These are phyloP conservation scores for Phylloscopus trochilus DNA, from an alignment of 2,113 vertebrate species.

Conservation along the genomic window DNA sequence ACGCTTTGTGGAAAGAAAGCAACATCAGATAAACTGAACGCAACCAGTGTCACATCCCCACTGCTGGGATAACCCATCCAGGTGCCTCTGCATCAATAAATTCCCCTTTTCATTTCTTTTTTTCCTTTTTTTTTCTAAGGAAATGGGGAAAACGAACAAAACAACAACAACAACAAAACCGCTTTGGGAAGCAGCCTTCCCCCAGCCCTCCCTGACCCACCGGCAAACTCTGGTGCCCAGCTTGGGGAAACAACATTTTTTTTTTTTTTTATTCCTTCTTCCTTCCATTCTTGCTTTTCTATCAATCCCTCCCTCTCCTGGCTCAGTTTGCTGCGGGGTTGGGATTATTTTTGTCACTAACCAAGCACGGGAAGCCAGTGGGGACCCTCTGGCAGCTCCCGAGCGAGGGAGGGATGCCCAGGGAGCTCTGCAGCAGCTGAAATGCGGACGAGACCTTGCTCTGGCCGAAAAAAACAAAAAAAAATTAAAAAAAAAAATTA, in stretches of 20 bases:
- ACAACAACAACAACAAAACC: neutral
- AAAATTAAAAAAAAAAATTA: too few species aligned
- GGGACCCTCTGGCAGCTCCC: neutral
- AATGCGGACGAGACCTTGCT: slow-evolving; percentile 58
- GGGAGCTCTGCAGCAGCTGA: slow-evolving; percentile 65
- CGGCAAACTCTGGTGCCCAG: neutral
- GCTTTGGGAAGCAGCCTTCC: neutral
- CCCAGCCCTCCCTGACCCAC: neutral
- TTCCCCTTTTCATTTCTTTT: neutral
- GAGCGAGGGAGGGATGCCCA: neutral
- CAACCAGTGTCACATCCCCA: neutral
- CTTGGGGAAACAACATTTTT: neutral
- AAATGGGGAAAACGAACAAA: neutral
- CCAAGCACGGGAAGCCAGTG: slow-evolving; percentile 4
- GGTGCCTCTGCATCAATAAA: neutral
- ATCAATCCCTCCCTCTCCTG: neutral
- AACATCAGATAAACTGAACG: neutral
- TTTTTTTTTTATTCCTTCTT: neutral
- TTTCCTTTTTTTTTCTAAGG: neutral
- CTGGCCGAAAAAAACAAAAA: neutral
- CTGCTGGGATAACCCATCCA: slow-evolving; percentile 7
- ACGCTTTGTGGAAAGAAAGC: neutral
- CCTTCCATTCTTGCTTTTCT: neutral
- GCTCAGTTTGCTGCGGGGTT: neutral
- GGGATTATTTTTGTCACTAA: slow-evolving; percentile 25